phyloP scores from a whole-genome alignment of 2,797 vertebrate species.

The Acrocephalus scirpaceus region DNA sequence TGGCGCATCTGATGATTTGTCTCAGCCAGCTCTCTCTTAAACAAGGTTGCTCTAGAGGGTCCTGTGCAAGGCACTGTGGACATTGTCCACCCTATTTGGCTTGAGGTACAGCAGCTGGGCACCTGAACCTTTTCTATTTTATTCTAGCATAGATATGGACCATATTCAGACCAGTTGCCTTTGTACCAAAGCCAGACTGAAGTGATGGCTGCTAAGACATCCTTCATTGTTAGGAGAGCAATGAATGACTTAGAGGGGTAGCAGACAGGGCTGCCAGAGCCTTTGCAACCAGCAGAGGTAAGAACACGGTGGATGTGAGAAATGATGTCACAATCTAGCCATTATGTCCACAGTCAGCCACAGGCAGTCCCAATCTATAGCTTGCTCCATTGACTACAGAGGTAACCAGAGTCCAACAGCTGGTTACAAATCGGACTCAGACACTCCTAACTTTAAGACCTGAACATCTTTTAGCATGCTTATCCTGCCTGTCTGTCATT shows the following conservation, averaged over 20 bases:
- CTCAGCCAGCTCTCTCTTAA: neutral
- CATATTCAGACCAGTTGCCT: neutral
- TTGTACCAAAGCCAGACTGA: neutral
- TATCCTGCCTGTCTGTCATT: neutral
- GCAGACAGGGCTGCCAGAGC: neutral
- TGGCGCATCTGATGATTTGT: neutral
- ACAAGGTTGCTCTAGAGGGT: neutral
- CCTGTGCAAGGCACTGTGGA: neutral
- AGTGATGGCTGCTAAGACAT: neutral
- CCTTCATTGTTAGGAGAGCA: neutral
- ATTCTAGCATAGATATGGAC: neutral
- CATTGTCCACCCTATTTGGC: no score
- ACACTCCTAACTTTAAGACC: neutral
- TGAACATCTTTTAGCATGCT: neutral
- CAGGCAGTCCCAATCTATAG: neutral
- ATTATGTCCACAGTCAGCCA: neutral
- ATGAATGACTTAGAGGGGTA: neutral
- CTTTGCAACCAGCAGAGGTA: neutral
- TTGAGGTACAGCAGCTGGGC: neutral
- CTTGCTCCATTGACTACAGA: neutral
- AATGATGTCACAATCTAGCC: neutral
- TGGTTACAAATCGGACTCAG: rapidly evolving
- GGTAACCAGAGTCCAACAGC: neutral
- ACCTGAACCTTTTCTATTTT: neutral
- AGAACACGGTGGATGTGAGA: neutral